A percentile compares a stretch with the other conserved stretches of the same genome.
These are phyloP conservation scores for Chelon labrosus DNA, from an alignment of 2,797 vertebrate genomes.

Conservation along the genomic window DNA sequence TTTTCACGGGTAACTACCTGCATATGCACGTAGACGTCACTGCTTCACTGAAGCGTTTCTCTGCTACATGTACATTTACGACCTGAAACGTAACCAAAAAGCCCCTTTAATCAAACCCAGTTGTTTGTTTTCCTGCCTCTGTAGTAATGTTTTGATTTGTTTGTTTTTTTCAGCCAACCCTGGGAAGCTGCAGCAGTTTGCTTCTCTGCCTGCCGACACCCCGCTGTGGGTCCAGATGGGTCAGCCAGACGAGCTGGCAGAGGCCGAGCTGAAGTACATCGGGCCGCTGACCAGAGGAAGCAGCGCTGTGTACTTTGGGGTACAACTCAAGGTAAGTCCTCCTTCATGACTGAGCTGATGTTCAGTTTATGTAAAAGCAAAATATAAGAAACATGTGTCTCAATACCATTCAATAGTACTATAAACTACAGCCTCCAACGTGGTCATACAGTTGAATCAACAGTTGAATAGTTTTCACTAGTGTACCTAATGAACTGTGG, in stretches of 20 bases:
- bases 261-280: slow-evolving; percentile 82
- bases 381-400: too few relatives aligned
- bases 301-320: slow-evolving; percentile 81
- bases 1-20: too few relatives aligned
- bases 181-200: slow-evolving; percentile 72
- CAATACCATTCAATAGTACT: too few relatives aligned
- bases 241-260: slow-evolving; percentile 75
- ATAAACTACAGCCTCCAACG: too few relatives aligned
- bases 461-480: too few relatives aligned
- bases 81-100: not conserved
- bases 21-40: too few relatives aligned
- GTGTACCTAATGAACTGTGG: too few relatives aligned
- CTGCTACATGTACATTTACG: not conserved
- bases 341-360: too few relatives aligned
- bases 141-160: not conserved
- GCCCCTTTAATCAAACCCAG: not conserved
- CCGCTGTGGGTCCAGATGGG: slow-evolving; percentile 80
- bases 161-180: slow-evolving; percentile 64
- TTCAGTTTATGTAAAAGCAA: too few relatives aligned
- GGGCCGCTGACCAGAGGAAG: slow-evolving; percentile 80
- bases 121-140: not conserved
- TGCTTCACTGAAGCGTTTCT: not conserved
- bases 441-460: too few relatives aligned
- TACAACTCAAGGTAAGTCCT: slow-evolving; percentile 83
- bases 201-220: slow-evolving; percentile 60